A percentile compares a stretch with the other conserved stretches of the same genome.
phyloP scores from a whole-genome alignment of 2,113 vertebrate genomes.

The Tyrannus savana region DNA sequence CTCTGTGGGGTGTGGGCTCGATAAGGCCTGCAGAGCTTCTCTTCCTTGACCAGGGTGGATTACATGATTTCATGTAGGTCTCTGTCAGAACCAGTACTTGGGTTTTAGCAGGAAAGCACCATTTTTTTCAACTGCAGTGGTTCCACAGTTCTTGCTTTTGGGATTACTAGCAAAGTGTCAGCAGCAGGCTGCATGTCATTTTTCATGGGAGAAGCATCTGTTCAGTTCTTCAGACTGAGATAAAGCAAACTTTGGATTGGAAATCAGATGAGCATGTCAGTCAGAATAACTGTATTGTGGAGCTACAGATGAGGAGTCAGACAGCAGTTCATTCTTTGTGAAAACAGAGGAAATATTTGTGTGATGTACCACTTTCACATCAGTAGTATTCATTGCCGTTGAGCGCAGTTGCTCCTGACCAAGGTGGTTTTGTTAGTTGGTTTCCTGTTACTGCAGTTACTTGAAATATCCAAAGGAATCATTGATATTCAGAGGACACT shows the following conservation, averaged over 20 bases:
- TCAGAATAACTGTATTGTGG: neutral
- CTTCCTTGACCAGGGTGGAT: neutral
- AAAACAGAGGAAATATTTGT: neutral
- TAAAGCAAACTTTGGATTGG: slow-evolving; percentile 28
- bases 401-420: neutral
- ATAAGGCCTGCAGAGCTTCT: neutral
- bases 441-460: neutral
- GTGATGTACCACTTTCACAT: neutral
- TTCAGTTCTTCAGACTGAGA: neutral
- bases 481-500: neutral
- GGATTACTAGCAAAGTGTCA: neutral
- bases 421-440: neutral
- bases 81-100: neutral
- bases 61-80: neutral
- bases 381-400: neutral
- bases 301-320: neutral
- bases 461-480: neutral
- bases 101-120: neutral
- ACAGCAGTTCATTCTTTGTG: neutral
- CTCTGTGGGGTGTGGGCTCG: neutral
- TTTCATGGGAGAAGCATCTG: slow-evolving; percentile 5
- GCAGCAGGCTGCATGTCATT: slow-evolving; percentile 30
- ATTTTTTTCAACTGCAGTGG: neutral
- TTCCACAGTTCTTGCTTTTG: neutral
- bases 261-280: neutral